Evolutionary conservation across 1,140 invertebrate species (phyloP).

Genomic region (Conus ventricosus): DNA sequence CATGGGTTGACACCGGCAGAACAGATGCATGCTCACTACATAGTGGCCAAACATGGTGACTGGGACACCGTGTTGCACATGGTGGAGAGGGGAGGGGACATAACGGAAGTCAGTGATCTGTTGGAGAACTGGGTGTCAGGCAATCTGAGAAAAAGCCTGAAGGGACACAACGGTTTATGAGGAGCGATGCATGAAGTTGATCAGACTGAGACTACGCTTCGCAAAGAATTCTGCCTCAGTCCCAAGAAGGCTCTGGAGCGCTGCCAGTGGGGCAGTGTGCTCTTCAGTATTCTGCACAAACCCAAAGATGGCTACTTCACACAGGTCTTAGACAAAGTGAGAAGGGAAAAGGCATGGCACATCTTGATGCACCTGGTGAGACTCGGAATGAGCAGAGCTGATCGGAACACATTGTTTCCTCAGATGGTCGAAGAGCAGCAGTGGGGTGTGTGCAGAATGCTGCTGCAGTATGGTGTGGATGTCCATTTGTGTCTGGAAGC

Average conservation of each 20-base stretch:
- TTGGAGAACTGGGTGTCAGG: background rate
- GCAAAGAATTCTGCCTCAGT: too few species aligned
- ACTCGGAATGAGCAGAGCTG: background rate
- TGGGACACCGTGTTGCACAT: background rate
- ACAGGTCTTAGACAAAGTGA: background rate
- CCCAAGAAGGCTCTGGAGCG: too few species aligned
- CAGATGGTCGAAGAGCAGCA: background rate
- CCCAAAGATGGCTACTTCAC: background rate
- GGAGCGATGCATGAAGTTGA: too few species aligned
- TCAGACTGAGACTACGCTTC: too few species aligned
- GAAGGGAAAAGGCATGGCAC: background rate
- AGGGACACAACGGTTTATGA: too few species aligned
- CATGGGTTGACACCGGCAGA: background rate
- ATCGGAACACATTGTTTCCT: background rate
- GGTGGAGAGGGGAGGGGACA: background rate
- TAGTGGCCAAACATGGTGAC: background rate
- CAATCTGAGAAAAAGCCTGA: too few species aligned
- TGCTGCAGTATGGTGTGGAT: background rate
- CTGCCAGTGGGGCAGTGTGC: background rate
- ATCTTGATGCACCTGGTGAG: background rate
- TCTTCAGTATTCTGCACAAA: background rate
- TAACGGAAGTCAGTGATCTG: background rate
- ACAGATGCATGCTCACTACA: background rate
- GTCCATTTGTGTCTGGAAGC: background rate
- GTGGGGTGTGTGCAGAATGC: conserved; percentile 1